A percentile compares a stretch with the other conserved stretches of the same genome.
phyloP scores from a whole-genome alignment of 2,113 vertebrate genomes.

The Colius striatus region DNA sequence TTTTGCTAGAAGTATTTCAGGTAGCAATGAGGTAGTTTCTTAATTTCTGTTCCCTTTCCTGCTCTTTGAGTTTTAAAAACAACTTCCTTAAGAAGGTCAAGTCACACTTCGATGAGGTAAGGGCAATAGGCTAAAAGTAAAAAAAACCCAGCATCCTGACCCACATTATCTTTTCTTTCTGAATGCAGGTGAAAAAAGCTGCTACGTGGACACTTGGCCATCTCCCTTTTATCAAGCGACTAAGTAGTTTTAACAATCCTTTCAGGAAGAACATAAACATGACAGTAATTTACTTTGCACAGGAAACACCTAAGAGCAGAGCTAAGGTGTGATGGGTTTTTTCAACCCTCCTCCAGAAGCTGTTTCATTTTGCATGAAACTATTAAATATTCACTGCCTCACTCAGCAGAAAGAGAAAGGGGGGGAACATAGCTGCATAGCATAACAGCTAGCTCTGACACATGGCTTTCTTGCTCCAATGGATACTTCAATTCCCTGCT shows the following conservation, averaged over 20 bases:
- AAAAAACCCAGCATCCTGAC: too few relatives aligned
- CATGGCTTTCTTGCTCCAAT: slow-evolving; percentile 29
- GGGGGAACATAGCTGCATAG: neutral
- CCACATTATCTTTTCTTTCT: neutral
- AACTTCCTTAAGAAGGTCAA: neutral
- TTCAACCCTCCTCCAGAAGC: neutral
- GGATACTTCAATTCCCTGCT: slow-evolving; percentile 51
- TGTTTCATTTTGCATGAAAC: slow-evolving; percentile 35
- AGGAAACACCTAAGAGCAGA: neutral
- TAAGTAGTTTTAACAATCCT: neutral
- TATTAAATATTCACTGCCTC: slow-evolving; percentile 49
- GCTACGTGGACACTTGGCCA: neutral
- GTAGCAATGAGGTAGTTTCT: neutral
- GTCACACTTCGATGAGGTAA: neutral
- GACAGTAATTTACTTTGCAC: neutral
- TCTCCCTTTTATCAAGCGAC: neutral
- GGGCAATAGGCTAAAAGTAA: neutral
- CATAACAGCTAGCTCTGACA: neutral
- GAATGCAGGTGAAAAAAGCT: neutral
- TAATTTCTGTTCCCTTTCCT: neutral
- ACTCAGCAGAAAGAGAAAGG: neutral
- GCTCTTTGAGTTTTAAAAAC: neutral
- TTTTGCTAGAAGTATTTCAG: slow-evolving; percentile 38
- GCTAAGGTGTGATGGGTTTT: neutral
- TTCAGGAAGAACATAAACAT: neutral